These are phyloP conservation scores for Polypterus bichir DNA, from an alignment of 2,113 vertebrate genomes.

Conservation along the genomic window DNA sequence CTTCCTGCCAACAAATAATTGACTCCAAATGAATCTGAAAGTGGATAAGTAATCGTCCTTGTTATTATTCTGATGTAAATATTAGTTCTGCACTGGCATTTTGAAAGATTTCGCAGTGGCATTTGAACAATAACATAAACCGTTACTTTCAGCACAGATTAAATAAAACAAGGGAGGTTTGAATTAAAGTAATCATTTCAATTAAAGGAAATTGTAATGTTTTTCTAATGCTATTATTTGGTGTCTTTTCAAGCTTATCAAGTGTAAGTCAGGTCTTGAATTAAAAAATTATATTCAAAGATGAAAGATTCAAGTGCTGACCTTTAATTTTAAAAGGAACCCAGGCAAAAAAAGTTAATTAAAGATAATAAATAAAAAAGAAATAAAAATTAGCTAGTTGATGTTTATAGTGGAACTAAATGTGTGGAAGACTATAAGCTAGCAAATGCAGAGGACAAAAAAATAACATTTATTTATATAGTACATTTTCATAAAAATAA, in stretches of 20 bases:
- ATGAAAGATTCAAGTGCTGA: no score
- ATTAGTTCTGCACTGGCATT: constrained; percentile 45
- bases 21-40: constrained; percentile 43
- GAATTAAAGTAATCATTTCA: constrained; percentile 40
- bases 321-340: no score
- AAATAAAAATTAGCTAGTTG: no score
- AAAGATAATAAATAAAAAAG: no score
- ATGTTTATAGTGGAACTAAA: no score
- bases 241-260: constrained; percentile 18
- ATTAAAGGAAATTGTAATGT: constrained; percentile 21
- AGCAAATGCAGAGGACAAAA: no score
- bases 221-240: constrained; percentile 20
- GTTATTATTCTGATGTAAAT: constrained; percentile 67
- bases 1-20: constrained; percentile 35
- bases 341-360: no score
- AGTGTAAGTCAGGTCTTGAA: constrained; percentile 16
- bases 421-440: no score
- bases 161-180: constrained; percentile 25
- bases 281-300: constrained; percentile 14
- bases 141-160: constrained; percentile 26
- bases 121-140: constrained; percentile 29
- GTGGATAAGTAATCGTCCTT: constrained; percentile 35
- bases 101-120: constrained; percentile 29
- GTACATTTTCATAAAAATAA: no score
- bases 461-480: no score